A percentile compares a stretch with the other conserved stretches of the same genome.
These are phyloP conservation scores for Calyptomena viridis DNA, from an alignment of 2,113 vertebrate species.

Conservation along the genomic window DNA sequence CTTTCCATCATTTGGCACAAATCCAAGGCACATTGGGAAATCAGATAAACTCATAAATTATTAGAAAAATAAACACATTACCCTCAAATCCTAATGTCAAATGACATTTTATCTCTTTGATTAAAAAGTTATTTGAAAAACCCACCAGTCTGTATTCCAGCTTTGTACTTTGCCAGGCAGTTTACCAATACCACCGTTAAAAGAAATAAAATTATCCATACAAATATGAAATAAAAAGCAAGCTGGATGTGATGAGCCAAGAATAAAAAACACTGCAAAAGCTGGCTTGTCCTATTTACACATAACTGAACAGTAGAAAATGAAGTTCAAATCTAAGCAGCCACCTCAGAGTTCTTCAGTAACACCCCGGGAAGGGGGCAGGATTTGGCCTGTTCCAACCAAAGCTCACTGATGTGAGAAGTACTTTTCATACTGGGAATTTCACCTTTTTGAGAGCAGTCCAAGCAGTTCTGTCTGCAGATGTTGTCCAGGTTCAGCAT, in stretches of 20 bases:
- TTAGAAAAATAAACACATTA: slow-evolving; percentile 78
- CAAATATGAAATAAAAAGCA: slow-evolving; percentile 56
- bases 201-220: slow-evolving; percentile 46
- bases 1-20: slow-evolving; percentile 80
- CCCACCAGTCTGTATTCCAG: not conserved
- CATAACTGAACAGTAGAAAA: not conserved
- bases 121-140: slow-evolving; percentile 55
- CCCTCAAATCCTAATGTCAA: slow-evolving; percentile 30
- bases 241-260: slow-evolving; percentile 26
- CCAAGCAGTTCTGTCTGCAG: not conserved
- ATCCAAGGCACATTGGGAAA: slow-evolving; percentile 82
- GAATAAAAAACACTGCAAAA: slow-evolving; percentile 46
- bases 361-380: not conserved
- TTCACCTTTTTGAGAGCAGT: not conserved
- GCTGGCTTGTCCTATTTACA: slow-evolving; percentile 55
- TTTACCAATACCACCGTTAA: slow-evolving; percentile 52
- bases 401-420: not conserved
- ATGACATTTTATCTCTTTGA: slow-evolving; percentile 5
- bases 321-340: slow-evolving; percentile 1
- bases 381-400: not conserved
- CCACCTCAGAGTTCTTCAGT: not conserved
- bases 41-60: slow-evolving; percentile 72
- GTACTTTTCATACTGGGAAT: not conserved
- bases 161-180: slow-evolving; percentile 29
- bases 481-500: not conserved